Evolutionary conservation across 2,888 invertebrate genomes (phyloP), one percentile per base, ranked within the genome.

Genomic region (Drosophila ustulata): DNA sequence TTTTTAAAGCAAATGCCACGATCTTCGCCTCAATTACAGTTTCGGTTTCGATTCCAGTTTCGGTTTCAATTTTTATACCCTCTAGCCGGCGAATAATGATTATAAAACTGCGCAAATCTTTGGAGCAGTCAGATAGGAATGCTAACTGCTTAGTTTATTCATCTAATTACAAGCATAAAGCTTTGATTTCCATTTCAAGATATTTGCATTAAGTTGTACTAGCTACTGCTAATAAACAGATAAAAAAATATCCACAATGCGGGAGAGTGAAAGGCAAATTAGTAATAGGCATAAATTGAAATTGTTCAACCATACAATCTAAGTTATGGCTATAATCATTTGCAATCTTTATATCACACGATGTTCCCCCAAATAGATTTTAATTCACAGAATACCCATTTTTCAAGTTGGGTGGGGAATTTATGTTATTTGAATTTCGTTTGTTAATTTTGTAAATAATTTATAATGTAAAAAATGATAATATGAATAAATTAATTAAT

Each of bases 11-110:
- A 61, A 49, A 56, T 63, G 70, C 49, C 51, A 61, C 63, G 67
- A 75, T 74, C 71, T 69, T 69, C 73, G 56, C 26, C 66, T 80
- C 64, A 57, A 68, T 68, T 66, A 61, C 55, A 75, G 47, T 66
- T 63, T 71, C 41, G 52, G 43, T 58, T 59, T 62, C 34, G 46
- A 51, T 28, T 66, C 75, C 37, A 55, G 46, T 58, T 59, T 62
- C 34, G 43, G 51, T 28, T 66, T 78, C 47, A 46, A 46, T 52
- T 57, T 49, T 9, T 25, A 57, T 50, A 57, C 43, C 43, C 64
- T 28, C n/a, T 50, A 37, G 32, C 8, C 25, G 26, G n/a, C 30
- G 34, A 25, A 25, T 23, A n/a, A 6, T 51, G 34, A n/a, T 45
- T 5, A 3, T 34, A 25, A 32, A 55, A 39, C 5, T 13, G 26